These are phyloP conservation scores for Syrphus vitripennis DNA, from an alignment of 2,888 invertebrate species.

Conservation along the genomic window DNA sequence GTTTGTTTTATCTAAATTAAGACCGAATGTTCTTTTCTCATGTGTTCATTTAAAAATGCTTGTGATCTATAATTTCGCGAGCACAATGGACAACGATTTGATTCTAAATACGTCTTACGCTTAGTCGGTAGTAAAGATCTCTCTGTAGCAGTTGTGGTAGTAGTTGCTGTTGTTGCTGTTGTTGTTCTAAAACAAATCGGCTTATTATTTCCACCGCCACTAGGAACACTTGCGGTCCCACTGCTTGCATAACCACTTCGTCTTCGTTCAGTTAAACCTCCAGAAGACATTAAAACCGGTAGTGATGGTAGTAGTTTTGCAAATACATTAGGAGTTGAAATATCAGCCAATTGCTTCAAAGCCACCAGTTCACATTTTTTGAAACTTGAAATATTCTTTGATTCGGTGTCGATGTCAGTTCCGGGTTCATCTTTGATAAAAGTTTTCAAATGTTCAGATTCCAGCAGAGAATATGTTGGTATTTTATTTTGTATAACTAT, in stretches of 20 bases:
- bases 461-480: neutral
- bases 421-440: neutral
- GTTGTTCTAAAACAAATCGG: neutral
- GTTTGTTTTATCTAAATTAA: too few relatives aligned
- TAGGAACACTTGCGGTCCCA: neutral
- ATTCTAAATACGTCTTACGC: constrained; percentile 76
- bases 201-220: neutral
- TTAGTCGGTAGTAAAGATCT: constrained; percentile 51
- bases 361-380: constrained; percentile 77
- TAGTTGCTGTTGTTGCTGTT: neutral
- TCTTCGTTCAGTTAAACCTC: neutral
- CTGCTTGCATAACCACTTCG: neutral
- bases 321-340: constrained; percentile 76
- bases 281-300: constrained; percentile 73
- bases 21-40: constrained; percentile 81
- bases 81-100: constrained; percentile 80
- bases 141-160: neutral
- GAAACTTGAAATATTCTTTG: neutral
- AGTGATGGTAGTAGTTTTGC: constrained; percentile 76
- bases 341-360: constrained; percentile 78
- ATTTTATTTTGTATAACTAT: neutral
- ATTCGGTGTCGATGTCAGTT: constrained; percentile 7
- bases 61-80: constrained; percentile 80
- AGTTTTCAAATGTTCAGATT: neutral
- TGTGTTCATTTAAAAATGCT: constrained; percentile 80